Base-by-base conservation (phyloP, 1,140 invertebrate genomes). In the Centruroides sculpturatus region DNA sequence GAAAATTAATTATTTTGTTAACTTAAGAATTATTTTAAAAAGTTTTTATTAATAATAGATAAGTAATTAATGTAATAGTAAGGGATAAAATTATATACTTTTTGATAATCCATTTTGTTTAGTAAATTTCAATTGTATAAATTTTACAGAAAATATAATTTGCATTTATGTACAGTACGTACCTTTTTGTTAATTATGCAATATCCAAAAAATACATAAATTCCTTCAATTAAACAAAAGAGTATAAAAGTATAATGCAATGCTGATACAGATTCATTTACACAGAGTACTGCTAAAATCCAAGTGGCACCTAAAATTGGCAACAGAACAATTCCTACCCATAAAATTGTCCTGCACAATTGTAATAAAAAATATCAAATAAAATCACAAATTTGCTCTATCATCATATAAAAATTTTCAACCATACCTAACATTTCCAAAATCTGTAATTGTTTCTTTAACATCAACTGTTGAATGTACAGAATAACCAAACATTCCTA, bases 381-480 rank as follows among this genome's bases (percentile, higher is more conserved):
- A 23, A 23, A 23, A 23, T 23, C 1, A 23, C 23, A 23, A 23
- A 23, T 23, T 23, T 23, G 23, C 23, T 23, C 23, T 23, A 23
- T 23, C 23, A 23, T 23, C 23, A 23, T 23, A 23, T 23, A 23
- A 23, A 23, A 47, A 47, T 36, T 11, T 10, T 12, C 4, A 51
- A 60, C 48, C 61, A 69, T 73, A 85, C 83, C 83, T 82, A 53
- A 95, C 74, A 72, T 91, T 89, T 35, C 89, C 88, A 70, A 92
- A 91, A 57, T 91, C 90, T 56, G 89, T 81, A 8, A 93, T 84
- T 67, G 90, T 86, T 68, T 91, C 87, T 70, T 89, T 89, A 34
- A 92, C 79, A 9, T 88, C 88, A 69, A 93, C 92, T 12, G 91
- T 91, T 5, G 91, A 91, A 62, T 85, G 80, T 1, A 94, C 82